Evolutionary conservation across 1,140 invertebrate species (phyloP).

Genomic region (Drosophila tropicalis): DNA sequence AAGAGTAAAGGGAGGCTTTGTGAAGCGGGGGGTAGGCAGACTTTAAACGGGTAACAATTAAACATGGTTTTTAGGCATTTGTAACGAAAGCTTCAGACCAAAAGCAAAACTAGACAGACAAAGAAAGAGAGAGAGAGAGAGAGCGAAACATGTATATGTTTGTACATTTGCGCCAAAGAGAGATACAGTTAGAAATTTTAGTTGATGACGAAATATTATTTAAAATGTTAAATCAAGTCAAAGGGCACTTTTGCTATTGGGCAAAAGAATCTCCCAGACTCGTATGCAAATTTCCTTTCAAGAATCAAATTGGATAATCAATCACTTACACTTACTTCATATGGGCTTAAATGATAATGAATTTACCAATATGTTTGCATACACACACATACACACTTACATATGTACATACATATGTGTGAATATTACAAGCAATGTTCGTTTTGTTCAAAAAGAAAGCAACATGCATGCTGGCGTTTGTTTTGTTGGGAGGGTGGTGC

Average conservation of each 20-base stretch:
- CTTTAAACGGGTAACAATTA: constrained; percentile 54
- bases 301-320: too few relatives aligned
- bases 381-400: neutral
- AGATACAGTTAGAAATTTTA: neutral
- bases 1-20: too few relatives aligned
- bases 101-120: neutral
- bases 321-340: too few relatives aligned
- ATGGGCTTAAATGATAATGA: neutral
- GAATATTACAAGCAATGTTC: too few relatives aligned
- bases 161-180: neutral
- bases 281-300: too few relatives aligned
- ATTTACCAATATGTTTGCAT: neutral
- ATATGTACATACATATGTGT: neutral
- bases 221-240: too few relatives aligned
- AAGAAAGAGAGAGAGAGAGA: neutral
- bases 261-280: too few relatives aligned
- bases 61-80: constrained; percentile 47
- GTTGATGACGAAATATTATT: neutral
- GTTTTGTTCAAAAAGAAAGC: neutral
- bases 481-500: neutral
- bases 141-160: too few relatives aligned
- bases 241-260: too few relatives aligned
- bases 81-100: constrained; percentile 12
- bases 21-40: neutral
- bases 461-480: neutral